Evolutionary conservation across 1,140 invertebrate species (phyloP).

Genomic region (Protaetia brevitarsis): DNA sequence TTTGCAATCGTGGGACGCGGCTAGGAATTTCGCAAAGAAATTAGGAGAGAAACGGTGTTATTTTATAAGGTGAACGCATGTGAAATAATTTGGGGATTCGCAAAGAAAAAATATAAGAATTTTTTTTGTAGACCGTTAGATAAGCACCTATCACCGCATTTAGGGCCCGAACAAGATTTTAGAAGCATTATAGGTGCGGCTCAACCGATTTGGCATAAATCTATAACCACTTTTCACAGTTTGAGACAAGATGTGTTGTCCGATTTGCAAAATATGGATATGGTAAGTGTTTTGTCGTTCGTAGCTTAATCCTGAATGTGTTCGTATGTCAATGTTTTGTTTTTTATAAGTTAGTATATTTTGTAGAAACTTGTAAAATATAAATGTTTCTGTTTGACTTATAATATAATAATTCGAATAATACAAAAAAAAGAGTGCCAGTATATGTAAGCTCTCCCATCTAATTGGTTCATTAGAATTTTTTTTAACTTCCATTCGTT

Average conservation of each 20-base stretch:
- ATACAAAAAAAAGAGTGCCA: too few relatives aligned
- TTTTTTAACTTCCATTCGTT: too few relatives aligned
- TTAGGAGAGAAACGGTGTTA: conserved; percentile 78
- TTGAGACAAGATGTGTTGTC: conserved; percentile 79
- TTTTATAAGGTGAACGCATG: conserved; percentile 64
- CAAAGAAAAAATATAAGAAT: conserved; percentile 15
- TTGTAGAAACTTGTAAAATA: too few relatives aligned
- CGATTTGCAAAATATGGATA: conserved; percentile 77
- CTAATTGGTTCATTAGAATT: too few relatives aligned
- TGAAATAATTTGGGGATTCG: conserved; percentile 9
- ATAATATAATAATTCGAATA: too few relatives aligned
- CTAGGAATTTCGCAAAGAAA: conserved; percentile 78
- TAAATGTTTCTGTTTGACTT: too few relatives aligned
- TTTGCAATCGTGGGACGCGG: conserved; percentile 64
- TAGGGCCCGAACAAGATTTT: conserved; percentile 53
- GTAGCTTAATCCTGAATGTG: not conserved
- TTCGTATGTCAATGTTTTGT: too few relatives aligned
- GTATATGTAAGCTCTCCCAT: too few relatives aligned
- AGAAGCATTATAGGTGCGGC: conserved; percentile 65
- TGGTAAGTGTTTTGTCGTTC: conserved; percentile 44
- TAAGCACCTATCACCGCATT: conserved; percentile 59
- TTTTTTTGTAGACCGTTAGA: conserved; percentile 56
- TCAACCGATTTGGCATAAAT: conserved; percentile 76
- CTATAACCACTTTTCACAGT: conserved; percentile 78
- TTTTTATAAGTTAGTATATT: too few relatives aligned